Evolutionary conservation across 2,797 vertebrate species (phyloP), one percentile per base, ranked within the genome.

Genomic region (Pelodytes ibericus): DNA sequence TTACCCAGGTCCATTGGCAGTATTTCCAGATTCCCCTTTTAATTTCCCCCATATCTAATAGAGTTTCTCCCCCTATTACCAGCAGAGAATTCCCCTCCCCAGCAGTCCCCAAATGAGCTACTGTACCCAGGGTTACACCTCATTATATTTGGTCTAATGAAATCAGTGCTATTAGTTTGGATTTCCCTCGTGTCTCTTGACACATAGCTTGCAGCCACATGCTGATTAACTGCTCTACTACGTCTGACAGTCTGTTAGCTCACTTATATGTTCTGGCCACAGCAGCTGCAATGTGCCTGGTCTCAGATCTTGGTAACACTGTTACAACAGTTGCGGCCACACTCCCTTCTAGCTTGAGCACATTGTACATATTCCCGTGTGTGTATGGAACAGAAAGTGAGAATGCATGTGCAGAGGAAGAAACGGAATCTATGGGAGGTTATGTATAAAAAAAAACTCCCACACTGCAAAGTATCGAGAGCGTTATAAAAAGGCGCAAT

Each of bases 181-280:
- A 2, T 53, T 8, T 22, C 49, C 49, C 49, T 53, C 11, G 22
- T 53, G 49, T 7, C 49, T 20, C 49, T 53, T 11, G 49, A 53
- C 49, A 53, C 49, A 53, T 22, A 53, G n/a, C 49, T 53, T 24
- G 49, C 49, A 53, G 49, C 49, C n/a, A 20, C 49, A 53, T 24
- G 49, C 49, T 53, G 49, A 53, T 53, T 22, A 53, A 24, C 49
- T 49, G 44, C 18, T 49, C 44, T 5, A 16, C 44, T 24, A 16
- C 49, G 24, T 53, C 11, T 25, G 49, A 53, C 49, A 53, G 3
- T 53, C 49, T 53, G 49, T 53, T 53, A 53, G 49, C n/a, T 53
- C 49, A 8, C n/a, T 22, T 20, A 53, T 24, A 53, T 2, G 36
- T 24, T 53, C 49, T 20, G 10, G 49, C 49, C 49, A 24, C 49